Evolutionary conservation across 2,797 vertebrate genomes (phyloP).

Genomic region (Sternotherus odoratus): DNA sequence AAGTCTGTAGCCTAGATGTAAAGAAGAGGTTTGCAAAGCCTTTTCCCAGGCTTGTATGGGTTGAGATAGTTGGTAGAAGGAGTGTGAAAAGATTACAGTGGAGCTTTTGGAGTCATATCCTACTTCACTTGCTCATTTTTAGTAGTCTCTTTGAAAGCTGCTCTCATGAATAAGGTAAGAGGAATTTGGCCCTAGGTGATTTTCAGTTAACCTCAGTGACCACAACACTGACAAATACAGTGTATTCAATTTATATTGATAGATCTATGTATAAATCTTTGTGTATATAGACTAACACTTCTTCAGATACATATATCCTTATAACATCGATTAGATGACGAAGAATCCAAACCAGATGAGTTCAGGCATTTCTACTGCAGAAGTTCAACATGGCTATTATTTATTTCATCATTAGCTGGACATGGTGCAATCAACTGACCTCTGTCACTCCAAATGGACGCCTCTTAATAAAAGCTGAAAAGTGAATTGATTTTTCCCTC

Average conservation of each 20-base stretch:
- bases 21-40: not conserved
- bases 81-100: not conserved
- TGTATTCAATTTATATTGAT: not conserved
- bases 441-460: slow-evolving; percentile 79
- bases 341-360: not conserved
- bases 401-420: slow-evolving; percentile 66
- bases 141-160: not conserved
- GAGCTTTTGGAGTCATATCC: not conserved
- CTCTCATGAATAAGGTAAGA: not conserved
- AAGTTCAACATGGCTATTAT: slow-evolving; percentile 29
- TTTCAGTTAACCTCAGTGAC: not conserved
- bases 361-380: not conserved
- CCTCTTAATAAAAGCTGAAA: slow-evolving; percentile 76
- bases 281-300: not conserved
- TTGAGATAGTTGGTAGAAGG: not conserved
- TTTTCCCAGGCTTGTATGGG: not conserved
- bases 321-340: not conserved
- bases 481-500: slow-evolving; percentile 85
- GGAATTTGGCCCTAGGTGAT: not conserved
- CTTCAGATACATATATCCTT: not conserved
- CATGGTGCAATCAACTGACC: slow-evolving; percentile 78
- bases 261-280: not conserved
- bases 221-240: not conserved
- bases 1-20: not conserved
- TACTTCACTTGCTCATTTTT: not conserved